Conservation (phyloP, 2,113 vertebrate species). For the Heterochromis multidens region DNA sequence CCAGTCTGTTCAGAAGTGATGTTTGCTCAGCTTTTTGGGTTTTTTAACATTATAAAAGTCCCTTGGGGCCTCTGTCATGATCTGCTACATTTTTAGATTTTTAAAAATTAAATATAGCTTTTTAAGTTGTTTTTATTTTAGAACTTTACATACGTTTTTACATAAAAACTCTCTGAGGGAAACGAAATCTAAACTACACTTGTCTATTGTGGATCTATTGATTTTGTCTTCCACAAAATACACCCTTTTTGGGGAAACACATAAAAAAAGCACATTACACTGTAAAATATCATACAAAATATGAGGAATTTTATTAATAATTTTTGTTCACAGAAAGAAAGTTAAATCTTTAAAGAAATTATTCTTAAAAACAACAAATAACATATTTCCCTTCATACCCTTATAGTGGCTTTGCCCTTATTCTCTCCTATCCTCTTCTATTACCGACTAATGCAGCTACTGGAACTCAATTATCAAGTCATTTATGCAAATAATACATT, state of each 20-base stretch:
- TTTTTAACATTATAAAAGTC: constrained; percentile 59
- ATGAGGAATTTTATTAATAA: constrained; percentile 53
- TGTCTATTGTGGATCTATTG: not conserved
- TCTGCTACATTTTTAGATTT: constrained; percentile 20
- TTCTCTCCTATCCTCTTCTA: not conserved
- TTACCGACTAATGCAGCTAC: constrained; percentile 7
- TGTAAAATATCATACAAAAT: constrained; percentile 37
- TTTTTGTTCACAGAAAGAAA: constrained; percentile 42
- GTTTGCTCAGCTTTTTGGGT: constrained; percentile 69
- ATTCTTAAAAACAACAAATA: constrained; percentile 18
- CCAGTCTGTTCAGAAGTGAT: constrained; percentile 24
- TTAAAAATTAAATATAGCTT: not conserved
- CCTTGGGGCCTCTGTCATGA: not conserved
- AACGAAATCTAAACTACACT: not conserved
- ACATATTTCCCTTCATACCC: constrained; percentile 11
- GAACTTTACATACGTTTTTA: not conserved
- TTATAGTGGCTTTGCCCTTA: not conserved
- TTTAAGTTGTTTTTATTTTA: not conserved
- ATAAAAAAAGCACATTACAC: not conserved
- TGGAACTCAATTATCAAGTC: not conserved
- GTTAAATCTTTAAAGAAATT: constrained; percentile 24
- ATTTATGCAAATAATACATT: constrained; percentile 27
- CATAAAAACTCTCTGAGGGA: not conserved
- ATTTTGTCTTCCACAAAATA: not conserved
- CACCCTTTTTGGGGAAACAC: not conserved